Evolutionary conservation across 2,113 vertebrate genomes (phyloP), one percentile per base, ranked within the genome.

Genomic region (Xyrauchen texanus): DNA sequence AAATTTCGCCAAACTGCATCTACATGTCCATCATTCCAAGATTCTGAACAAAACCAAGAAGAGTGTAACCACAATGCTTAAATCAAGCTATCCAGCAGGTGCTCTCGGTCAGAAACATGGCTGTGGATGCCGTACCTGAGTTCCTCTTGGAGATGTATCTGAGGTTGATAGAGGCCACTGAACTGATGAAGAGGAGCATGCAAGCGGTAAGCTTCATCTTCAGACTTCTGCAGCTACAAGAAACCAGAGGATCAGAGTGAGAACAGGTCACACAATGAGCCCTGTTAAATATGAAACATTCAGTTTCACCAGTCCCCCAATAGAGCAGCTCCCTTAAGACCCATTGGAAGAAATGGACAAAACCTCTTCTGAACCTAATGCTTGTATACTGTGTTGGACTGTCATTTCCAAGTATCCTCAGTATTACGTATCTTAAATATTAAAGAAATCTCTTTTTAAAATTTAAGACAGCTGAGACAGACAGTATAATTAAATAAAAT

Each of bases 81-180:
- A 45, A 47, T 47, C 16, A 8, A 57, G 57, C 55, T 21, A 9
- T 60, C 11, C 10, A 49, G 44, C 8, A 15, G 11, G 4, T 34
- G 21, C 6, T 45, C 5, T 12, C 46, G 52, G 6, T 53, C 55
- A 68, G 47, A 55, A 61, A 53, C 16, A 3, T 53, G 6, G 10
- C 16, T 61, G 45, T 73, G 9, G 63, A 47, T 16, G 75, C 91
- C 96, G 93, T 95, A 98, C 97, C 96, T 84, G 96, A 98, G 91
- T 98, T 97, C 90, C 97, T 96, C 91, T 98, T 98, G 85, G 96
- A 96, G 85, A 98, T 94, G 70, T 96, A 92, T 91, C 96, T 98
- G 87, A 97, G 87, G 84, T 94, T 94, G 84, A 94, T 93, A 89
- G 94, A 94, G 88, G 94, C 89, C 82, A 91, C 94, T 46, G 91